Evolutionary conservation across 1,140 invertebrate species (phyloP).

Genomic region (Doryteuthis pealeii): DNA sequence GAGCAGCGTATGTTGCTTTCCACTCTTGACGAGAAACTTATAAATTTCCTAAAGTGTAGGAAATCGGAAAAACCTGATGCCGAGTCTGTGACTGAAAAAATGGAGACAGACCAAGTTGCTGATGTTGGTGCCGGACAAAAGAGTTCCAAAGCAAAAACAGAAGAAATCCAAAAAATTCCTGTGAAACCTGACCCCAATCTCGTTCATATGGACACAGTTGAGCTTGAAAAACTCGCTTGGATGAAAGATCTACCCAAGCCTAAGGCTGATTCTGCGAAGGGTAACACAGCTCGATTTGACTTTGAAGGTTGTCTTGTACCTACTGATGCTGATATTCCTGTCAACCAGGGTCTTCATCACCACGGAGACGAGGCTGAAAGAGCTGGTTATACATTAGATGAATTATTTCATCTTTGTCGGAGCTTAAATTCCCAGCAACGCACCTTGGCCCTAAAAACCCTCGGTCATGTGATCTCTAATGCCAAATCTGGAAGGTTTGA

Average conservation of each 20-base stretch:
- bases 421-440: conserved; percentile 76
- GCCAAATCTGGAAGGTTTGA: conserved; percentile 65
- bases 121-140: not conserved
- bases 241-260: conserved; percentile 64
- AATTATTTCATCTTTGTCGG: conserved; percentile 76
- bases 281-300: conserved; percentile 55
- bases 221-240: conserved; percentile 84
- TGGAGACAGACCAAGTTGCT: not conserved
- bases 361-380: conserved; percentile 86
- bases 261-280: conserved; percentile 32
- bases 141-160: conserved; percentile 16
- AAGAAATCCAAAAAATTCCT: conserved; percentile 18
- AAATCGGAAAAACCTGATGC: not conserved
- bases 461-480: conserved; percentile 78
- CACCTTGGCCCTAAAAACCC: conserved; percentile 73
- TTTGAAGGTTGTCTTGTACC: conserved; percentile 49
- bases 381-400: conserved; percentile 82
- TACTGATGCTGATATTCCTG: conserved; percentile 64
- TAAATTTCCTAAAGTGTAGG: not conserved
- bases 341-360: conserved; percentile 76
- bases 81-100: not conserved
- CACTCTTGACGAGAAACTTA: conserved; percentile 61
- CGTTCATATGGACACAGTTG: conserved; percentile 77
- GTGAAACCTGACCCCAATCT: conserved; percentile 25
- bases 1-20: conserved; percentile 71